Base-by-base conservation (phyloP, 1,140 invertebrate species). In the Drosophila arawakana region DNA sequence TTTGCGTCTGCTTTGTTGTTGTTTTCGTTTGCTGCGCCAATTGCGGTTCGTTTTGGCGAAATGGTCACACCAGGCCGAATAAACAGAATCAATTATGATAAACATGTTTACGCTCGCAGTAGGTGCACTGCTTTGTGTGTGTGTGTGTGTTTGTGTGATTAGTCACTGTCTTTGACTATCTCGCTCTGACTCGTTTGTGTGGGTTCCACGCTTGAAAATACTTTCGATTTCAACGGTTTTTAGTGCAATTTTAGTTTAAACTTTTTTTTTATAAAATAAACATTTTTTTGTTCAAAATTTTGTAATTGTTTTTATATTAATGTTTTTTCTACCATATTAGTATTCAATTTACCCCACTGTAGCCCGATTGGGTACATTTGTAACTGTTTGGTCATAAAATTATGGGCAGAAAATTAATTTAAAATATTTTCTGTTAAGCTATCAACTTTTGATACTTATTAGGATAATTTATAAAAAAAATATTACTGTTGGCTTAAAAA, bases 71-170 rank as follows among this genome's bases (percentile, higher is more conserved):
- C 43, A 37, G 50, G 25, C 59, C 46, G 47, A 21, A 43, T 76
- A 71, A 88, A 81, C 58, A 79, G 52, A 39, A 62, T 46, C 25
- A 37, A 73, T 69, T 76, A 62, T 79, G 83, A 82, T 80, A 77
- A 86, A 86, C 80, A 86, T 82, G 80, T 80, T 88, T 77, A 88
- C 79, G 25, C 37, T 46, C 50, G 2, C 62, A 21, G 46, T 65
- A 30, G 5, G 10, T 25, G 7, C 4, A 30, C 6, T 10, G 10
- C 21, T 30, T 7, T 49, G 18, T 2, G 0, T n/a, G 30, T 58
- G 35, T 15, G 60, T 44, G 30, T 18, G 11, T 30, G 25, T 30
- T 4, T 30, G 25, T 58, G 7, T 18, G n/a, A 66, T 68, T 52
- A 49, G 37, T 47, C 43, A 73, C 25, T 35, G 9, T 44, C 7